phyloP scores from a whole-genome alignment of 2,113 vertebrate genomes.

The Peromyscus maniculatus region DNA sequence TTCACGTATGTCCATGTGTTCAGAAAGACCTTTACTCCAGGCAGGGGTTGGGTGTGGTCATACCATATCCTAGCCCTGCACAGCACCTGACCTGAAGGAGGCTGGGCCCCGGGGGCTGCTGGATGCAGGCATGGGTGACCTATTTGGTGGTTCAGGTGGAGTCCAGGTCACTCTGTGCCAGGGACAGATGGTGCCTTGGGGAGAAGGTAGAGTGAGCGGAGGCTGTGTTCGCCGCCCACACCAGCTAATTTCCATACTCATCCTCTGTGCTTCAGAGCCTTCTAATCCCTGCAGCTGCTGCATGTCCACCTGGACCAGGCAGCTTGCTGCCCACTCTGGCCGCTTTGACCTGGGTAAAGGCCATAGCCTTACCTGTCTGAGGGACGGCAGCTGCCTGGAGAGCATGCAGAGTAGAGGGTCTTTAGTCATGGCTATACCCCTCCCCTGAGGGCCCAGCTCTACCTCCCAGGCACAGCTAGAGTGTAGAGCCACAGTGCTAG shows the following conservation, averaged over 20 bases:
- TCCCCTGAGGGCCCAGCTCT: neutral
- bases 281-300: conserved; percentile 73
- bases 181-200: conserved; percentile 82
- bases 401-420: neutral
- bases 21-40: neutral
- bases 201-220: conserved; percentile 80
- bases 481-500: neutral
- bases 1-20: neutral
- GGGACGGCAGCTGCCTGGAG: neutral
- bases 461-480: no score
- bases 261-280: conserved; percentile 64
- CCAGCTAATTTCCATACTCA: conserved; percentile 48
- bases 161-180: conserved; percentile 77
- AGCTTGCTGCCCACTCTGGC: neutral
- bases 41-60: rapidly evolving
- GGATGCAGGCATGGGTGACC: conserved; percentile 41
- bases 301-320: neutral
- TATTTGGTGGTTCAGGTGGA: conserved; percentile 68
- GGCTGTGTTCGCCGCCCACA: conserved; percentile 59
- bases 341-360: conserved; percentile 47
- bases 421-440: neutral
- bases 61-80: neutral
- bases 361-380: neutral
- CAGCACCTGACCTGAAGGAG: neutral
- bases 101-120: neutral